Conservation (phyloP, 2,888 invertebrate species). For the Leptinotarsa peninsularis region DNA sequence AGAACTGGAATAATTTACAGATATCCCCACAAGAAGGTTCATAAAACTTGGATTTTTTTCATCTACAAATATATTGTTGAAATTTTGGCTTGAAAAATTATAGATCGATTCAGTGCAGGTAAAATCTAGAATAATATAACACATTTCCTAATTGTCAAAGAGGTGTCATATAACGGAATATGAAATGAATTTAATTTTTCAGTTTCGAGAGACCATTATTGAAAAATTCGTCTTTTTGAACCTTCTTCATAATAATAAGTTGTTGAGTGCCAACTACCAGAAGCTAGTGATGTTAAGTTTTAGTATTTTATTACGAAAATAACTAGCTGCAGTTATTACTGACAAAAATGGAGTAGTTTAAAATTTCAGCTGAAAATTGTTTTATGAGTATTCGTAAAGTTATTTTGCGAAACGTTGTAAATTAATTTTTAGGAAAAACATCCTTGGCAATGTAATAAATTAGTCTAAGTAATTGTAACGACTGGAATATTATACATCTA, state of each 20-base stretch:
- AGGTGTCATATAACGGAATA: no score
- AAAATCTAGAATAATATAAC: no score
- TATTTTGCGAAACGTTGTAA: conserved; percentile 34
- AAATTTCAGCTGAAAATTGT: conserved; percentile 30
- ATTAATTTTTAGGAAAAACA: conserved; percentile 41
- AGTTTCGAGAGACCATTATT: no score
- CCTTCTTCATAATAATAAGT: conserved; percentile 48
- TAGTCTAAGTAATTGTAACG: conserved; percentile 46
- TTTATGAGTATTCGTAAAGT: conserved; percentile 25
- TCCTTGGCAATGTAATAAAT: conserved; percentile 44
- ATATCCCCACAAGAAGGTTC: conserved; percentile 45
- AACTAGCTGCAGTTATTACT: conserved; percentile 18
- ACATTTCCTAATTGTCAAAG: no score
- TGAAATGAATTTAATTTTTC: no score
- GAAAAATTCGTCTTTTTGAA: not conserved
- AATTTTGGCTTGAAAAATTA: not conserved
- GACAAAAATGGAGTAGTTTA: conserved; percentile 19
- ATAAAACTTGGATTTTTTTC: not conserved
- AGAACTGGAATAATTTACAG: conserved; percentile 59
- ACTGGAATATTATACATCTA: conserved; percentile 48
- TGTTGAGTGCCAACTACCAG: conserved; percentile 66
- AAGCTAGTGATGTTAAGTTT: conserved; percentile 59
- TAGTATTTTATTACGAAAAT: conserved; percentile 40
- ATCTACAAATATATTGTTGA: not conserved
- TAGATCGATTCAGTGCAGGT: no score